Conservation (phyloP, 2,888 invertebrate species). For the Apomyelois bistriatella region DNA sequence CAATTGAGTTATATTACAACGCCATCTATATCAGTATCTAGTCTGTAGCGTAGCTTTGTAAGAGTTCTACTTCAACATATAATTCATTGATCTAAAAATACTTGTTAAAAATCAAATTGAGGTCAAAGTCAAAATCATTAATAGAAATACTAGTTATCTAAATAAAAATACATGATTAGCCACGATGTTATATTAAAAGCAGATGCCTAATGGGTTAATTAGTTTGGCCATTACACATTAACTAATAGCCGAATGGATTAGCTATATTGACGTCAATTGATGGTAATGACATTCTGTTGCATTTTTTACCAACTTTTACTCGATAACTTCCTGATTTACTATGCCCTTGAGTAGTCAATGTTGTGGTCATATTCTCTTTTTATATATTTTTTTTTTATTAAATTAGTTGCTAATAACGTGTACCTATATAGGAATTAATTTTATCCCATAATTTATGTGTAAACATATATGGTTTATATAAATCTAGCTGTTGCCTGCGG, state of each 20-base stretch:
- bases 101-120: no score
- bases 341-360: background rate
- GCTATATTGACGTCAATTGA: conserved; percentile 41
- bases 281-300: conserved; percentile 9
- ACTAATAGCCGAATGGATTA: conserved; percentile 28
- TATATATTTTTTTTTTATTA: no score
- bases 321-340: background rate
- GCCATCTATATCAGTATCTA: no score
- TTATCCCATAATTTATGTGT: no score
- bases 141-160: background rate
- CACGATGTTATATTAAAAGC: conserved; percentile 33
- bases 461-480: no score
- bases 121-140: background rate
- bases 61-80: no score
- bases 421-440: no score
- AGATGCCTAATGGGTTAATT: conserved; percentile 26
- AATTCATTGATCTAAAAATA: no score
- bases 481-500: no score
- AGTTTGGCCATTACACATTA: conserved; percentile 24
- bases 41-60: no score
- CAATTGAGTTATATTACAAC: no score
- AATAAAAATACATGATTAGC: conserved; percentile 21
- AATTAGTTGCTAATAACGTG: no score
- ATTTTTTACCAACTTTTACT: conserved; percentile 12
- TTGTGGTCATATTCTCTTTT: background rate